Percentiles rank a stretch among this genome's conserved stretches.
Conservation (phyloP, 2,888 invertebrate genomes). For the Ptychoptera contaminata region DNA sequence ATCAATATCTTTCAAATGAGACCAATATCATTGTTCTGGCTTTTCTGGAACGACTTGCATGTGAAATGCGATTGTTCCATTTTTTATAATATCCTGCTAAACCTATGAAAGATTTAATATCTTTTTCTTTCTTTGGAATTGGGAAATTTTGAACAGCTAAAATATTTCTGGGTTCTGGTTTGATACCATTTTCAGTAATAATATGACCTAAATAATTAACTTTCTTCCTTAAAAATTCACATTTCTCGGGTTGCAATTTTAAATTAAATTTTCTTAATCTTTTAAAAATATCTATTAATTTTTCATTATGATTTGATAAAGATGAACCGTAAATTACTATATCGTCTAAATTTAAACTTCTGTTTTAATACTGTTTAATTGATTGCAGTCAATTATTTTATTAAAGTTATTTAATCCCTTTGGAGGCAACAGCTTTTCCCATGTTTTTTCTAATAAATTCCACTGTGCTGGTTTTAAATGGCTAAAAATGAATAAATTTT, state of each 20-base stretch:
- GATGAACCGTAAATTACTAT: constrained; percentile 14
- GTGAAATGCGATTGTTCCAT: too few species aligned
- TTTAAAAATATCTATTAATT: constrained; percentile 14
- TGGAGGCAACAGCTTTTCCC: too few species aligned
- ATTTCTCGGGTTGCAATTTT: constrained; percentile 14
- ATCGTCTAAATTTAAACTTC: constrained; percentile 18
- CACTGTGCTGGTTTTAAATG: too few species aligned
- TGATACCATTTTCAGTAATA: constrained; percentile 16
- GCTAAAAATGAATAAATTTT: too few species aligned
- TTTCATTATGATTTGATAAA: constrained; percentile 15
- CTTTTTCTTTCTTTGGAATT: constrained; percentile 11
- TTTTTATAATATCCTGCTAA: constrained; percentile 13
- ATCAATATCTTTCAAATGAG: too few species aligned
- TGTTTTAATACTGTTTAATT: too few species aligned
- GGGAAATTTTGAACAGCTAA: constrained; percentile 17
- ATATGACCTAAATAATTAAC: constrained; percentile 13
- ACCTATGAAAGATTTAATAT: constrained; percentile 14
- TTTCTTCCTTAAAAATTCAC: constrained; percentile 12
- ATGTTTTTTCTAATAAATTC: too few species aligned
- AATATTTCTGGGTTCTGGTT: constrained; percentile 16
- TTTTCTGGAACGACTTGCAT: too few species aligned
- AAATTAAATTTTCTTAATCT: constrained; percentile 10
- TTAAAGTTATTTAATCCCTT: too few species aligned
- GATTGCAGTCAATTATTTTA: too few species aligned
- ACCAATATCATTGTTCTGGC: too few species aligned